Base-by-base conservation (phyloP, 2,888 invertebrate genomes). In the Hirtodrosophila duncani region DNA sequence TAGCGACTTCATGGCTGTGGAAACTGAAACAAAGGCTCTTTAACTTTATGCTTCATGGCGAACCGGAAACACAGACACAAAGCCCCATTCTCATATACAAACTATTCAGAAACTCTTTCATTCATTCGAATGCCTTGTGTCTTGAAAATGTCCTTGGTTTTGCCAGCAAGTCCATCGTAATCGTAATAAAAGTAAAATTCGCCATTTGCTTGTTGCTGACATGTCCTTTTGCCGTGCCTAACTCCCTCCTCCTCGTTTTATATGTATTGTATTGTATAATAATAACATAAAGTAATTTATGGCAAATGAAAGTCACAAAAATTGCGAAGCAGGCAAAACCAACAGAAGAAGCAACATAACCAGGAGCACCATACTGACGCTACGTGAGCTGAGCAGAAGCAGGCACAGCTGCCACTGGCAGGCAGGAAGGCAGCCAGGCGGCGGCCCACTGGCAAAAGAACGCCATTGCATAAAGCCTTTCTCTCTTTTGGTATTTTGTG, bases 251-350 rank as follows among this genome's bases (percentile, higher is more conserved):
- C 29, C 23, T 17, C 48, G 50, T 43, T 41, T 61, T 37, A 48
- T 46, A 24, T 55, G 74, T 69, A 75, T 74, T 55, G 74, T 69
- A 75, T 74, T 72, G 79, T 67, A 71, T 70, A 79, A 65, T 75
- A 81, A 81, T 79, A 75, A 79, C 72, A 81, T 79, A 50, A 77
- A 77, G 72, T 77, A 81, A 77, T 79, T 77, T 77, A 77, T 77
- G 80, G 80, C 77, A 63, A 58, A 77, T 77, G 72, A 81, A 81
- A 75, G 75, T 81, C 75, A 71, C 80, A 79, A 79, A 75, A 79
- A 81, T 81, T 71, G 56, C 30, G 57, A 17, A 21, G 31, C 37
- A 21, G 38, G 44, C 39, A 26, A 39, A 29, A 23, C 41, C 36
- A 56, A 37, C 36, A 38, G n/a, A 38, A 31, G 24, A 51, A 44